Evolutionary conservation across 2,888 invertebrate genomes (phyloP).

Genomic region (Lochmaea capreae): DNA sequence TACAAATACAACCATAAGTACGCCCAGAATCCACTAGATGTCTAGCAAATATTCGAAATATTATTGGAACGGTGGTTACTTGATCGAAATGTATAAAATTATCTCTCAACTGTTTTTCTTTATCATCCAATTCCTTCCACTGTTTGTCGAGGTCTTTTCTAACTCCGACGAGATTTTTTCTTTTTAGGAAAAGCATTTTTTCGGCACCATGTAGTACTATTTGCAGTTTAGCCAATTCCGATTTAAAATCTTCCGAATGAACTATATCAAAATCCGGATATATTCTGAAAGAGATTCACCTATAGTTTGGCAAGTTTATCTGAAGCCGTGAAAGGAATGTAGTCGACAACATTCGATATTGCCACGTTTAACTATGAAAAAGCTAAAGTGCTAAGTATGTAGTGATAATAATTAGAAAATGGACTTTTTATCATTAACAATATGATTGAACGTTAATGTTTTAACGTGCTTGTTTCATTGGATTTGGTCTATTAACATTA

Average conservation of each 20-base stretch:
- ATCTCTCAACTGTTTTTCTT: slow-evolving; percentile 43
- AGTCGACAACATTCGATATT: no score
- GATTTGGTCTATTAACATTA: no score
- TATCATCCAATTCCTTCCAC: slow-evolving; percentile 46
- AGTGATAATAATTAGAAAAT: no score
- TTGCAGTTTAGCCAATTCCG: slow-evolving; percentile 38
- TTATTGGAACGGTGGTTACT: slow-evolving; percentile 26
- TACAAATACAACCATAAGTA: no score
- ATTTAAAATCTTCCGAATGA: slow-evolving; percentile 39
- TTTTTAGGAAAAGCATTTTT: slow-evolving; percentile 31
- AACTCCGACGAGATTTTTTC: slow-evolving; percentile 29
- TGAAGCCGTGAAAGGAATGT: no score
- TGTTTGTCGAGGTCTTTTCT: slow-evolving; percentile 39
- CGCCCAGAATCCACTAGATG: no score
- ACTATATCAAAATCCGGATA: slow-evolving; percentile 46
- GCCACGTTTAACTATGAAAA: no score
- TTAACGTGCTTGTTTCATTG: no score
- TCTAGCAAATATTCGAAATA: not conserved
- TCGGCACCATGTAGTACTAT: slow-evolving; percentile 44
- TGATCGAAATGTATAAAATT: slow-evolving; percentile 46
- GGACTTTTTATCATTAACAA: no score
- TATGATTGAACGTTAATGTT: no score
- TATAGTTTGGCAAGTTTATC: no score
- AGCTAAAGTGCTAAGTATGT: no score
- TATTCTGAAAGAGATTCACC: slow-evolving; percentile 24